These are phyloP conservation scores for Halichoerus grypus DNA, from an alignment of 2,113 vertebrate genomes.

Conservation along the genomic window DNA sequence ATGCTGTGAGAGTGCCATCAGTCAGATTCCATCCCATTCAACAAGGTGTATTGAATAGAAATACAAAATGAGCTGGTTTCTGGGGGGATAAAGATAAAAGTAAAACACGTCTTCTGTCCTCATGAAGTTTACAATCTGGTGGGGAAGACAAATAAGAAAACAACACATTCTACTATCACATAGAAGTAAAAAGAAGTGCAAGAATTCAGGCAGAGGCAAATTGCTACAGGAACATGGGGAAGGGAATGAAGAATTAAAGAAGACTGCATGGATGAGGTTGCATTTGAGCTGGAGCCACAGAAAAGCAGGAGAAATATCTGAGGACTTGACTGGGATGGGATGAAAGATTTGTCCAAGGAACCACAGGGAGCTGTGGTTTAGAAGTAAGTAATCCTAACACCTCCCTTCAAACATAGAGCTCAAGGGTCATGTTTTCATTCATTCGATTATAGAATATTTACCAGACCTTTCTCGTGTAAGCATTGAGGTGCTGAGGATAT, in stretches of 20 bases:
- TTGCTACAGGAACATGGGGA: background rate
- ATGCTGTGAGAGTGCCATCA: too few species aligned
- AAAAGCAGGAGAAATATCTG: background rate
- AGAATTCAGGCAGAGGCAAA: conserved; percentile 23
- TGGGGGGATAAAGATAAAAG: background rate
- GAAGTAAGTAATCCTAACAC: background rate
- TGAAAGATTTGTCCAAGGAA: background rate
- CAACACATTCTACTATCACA: background rate
- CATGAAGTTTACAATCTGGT: background rate
- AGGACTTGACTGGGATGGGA: background rate
- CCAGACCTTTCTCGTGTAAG: background rate
- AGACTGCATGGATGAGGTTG: background rate
- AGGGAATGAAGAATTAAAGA: background rate
- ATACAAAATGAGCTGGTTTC: background rate
- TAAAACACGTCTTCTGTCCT: background rate
- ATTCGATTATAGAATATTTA: background rate
- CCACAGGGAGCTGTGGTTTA: background rate
- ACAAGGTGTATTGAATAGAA: background rate
- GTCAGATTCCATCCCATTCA: background rate
- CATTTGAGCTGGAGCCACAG: background rate
- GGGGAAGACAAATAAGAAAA: background rate
- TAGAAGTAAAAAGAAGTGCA: background rate
- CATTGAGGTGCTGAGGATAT: background rate
- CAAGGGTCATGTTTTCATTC: background rate
- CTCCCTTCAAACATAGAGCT: background rate